These are phyloP conservation scores for Astatotilapia flaviijosephi DNA, from an alignment of 2,113 vertebrate genomes.

Conservation along the genomic window DNA sequence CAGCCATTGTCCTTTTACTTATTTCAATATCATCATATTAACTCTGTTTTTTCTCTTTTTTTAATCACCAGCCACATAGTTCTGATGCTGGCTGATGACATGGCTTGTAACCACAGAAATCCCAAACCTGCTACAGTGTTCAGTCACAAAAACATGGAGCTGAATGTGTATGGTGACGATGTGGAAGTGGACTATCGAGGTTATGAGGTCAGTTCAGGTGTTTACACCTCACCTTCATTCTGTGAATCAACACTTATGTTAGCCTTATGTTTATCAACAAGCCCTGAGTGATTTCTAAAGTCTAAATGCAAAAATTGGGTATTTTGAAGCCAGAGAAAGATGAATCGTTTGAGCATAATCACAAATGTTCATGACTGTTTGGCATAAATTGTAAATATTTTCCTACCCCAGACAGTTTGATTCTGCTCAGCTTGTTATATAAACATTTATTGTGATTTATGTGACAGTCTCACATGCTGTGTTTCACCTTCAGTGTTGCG, in stretches of 20 bases:
- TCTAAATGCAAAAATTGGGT: background rate
- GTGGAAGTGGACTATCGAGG: conserved; percentile 98
- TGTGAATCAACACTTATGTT: fast-evolving
- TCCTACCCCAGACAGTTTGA: background rate
- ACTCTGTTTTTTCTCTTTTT: background rate
- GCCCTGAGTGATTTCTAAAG: background rate
- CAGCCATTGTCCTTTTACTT: background rate
- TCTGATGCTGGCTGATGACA: conserved; percentile 97
- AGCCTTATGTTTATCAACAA: background rate
- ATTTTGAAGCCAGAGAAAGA: background rate
- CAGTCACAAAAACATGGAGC: conserved; percentile 98
- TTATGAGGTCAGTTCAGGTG: conserved; percentile 80
- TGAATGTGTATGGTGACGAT: conserved; percentile 97
- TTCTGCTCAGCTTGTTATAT: background rate
- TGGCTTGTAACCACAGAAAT: conserved; percentile 97
- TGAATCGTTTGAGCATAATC: background rate
- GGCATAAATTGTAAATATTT: background rate
- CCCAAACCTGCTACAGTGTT: conserved; percentile 97
- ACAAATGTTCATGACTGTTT: background rate
- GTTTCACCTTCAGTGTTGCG: background rate
- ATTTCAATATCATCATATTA: background rate
- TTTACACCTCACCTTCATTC: background rate
- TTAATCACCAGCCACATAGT: conserved; percentile 84
- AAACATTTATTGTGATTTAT: background rate
- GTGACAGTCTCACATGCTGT: background rate